Evolutionary conservation across 2,797 vertebrate genomes (phyloP), one percentile per base, ranked within the genome.

Genomic region (Glyptemys insculpta): DNA sequence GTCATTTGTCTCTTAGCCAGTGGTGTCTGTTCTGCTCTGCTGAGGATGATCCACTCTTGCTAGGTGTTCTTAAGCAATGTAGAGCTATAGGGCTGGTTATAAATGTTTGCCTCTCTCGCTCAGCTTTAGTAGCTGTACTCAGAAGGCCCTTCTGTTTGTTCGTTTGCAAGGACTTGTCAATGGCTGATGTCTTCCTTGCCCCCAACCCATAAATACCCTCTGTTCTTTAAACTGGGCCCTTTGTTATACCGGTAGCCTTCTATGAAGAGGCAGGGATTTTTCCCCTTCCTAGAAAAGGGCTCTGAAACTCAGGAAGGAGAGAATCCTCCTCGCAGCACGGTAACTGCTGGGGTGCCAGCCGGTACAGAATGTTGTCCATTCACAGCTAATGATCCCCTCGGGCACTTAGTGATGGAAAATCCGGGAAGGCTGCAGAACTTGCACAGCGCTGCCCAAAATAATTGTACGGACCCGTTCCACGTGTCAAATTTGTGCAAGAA

Each of bases 361-460:
- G 95, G 96, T 95, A 88, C 74, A 83, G 85, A 88, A 96, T 88
- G 81, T 79, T 92, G 94, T 90, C 97, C 96, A 47, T 97, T 97
- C 95, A 88, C 94, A 89, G 96, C 96, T 97, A 97, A 97, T 96
- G 97, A 97, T 97, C 5, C 92, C 97, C 97, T 95, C 95, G 90
- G 97, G 98, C 92, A 3, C 91, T 95, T 96, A 96, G 90, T 94
- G 96, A 96, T 95, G 94, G 96, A 92, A 96, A 96, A 97, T 94
- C 89, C 95, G 91, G 96, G 82, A 27, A 34, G 88, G 86, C 78
- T 91, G 81, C 94, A 0, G n/a, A 95, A 91, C 91, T 62, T 90
- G 84, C 92, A 84, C 92, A 83, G 91, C 10, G 1, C 79, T 91
- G 86, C 85, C 81, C 85, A 91, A 88, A 87, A 96, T 92, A 90